phyloP scores from a whole-genome alignment of 2,797 vertebrate genomes.

The Oreonectes daqikongensis region DNA sequence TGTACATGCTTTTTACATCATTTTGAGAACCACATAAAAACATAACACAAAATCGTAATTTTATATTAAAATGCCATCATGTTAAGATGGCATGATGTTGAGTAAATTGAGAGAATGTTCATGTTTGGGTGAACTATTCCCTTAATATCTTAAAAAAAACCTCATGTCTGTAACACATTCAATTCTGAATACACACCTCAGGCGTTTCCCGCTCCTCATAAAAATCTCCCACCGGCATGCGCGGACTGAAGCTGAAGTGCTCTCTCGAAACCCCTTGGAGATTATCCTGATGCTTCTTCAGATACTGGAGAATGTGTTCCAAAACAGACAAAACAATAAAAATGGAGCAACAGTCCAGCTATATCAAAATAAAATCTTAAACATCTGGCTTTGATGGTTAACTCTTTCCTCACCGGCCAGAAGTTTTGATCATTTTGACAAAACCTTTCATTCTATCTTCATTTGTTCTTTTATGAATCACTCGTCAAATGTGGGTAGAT shows the following conservation, averaged over 20 bases:
- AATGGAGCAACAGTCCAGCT: neutral
- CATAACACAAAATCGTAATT: no score
- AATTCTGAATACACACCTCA: constrained; percentile 76
- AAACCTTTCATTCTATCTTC: no score
- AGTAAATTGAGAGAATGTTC: no score
- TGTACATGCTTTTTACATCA: no score
- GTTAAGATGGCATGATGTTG: no score
- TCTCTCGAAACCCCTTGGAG: constrained; percentile 81
- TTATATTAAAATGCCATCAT: no score
- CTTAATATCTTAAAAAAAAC: neutral
- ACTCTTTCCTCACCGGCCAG: neutral
- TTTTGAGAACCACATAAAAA: no score
- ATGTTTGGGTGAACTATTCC: no score
- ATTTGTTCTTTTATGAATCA: no score
- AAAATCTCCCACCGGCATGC: constrained; percentile 96
- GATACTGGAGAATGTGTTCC: constrained; percentile 76
- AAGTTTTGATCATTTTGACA: no score
- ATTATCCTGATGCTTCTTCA: constrained; percentile 81
- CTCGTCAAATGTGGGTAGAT: no score
- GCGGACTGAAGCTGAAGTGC: constrained; percentile 98
- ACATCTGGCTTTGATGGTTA: neutral
- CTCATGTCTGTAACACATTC: neutral
- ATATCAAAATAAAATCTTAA: neutral
- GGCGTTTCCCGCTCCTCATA: constrained; percentile 90
- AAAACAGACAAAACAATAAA: constrained; percentile 1